A percentile compares a stretch with the other conserved stretches of the same genome.
phyloP scores from a whole-genome alignment of 2,888 invertebrate species.

The Odontomyia ornata region DNA sequence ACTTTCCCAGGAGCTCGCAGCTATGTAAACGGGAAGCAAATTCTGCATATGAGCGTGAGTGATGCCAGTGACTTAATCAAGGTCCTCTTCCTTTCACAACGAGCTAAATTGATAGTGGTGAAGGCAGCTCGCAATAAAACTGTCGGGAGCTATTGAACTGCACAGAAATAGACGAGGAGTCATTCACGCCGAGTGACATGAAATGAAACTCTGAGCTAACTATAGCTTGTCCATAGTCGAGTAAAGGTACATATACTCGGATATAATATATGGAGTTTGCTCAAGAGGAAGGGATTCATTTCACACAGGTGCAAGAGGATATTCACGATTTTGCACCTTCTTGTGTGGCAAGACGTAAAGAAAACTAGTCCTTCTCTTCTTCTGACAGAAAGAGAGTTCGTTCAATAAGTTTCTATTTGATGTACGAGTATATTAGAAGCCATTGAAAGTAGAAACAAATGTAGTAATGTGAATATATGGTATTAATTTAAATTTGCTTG shows the following conservation, averaged over 20 bases:
- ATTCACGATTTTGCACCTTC: not conserved
- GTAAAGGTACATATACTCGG: not conserved
- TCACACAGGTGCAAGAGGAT: not conserved
- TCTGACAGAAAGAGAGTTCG: too few species aligned
- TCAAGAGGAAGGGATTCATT: not conserved
- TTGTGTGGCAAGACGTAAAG: not conserved
- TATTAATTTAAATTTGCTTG: too few species aligned
- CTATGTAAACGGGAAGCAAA: not conserved
- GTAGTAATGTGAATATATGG: too few species aligned
- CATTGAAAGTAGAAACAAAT: too few species aligned
- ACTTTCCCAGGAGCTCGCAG: not conserved
- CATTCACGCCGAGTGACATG: not conserved
- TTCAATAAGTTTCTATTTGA: too few species aligned
- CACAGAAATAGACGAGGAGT: not conserved
- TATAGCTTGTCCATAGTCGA: not conserved
- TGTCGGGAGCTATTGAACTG: not conserved
- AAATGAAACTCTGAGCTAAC: not conserved
- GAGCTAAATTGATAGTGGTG: slow-evolving; percentile 19
- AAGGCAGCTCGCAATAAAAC: not conserved
- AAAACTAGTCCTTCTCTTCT: too few species aligned
- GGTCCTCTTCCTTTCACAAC: not conserved
- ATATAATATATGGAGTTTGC: not conserved
- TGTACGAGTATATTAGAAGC: too few species aligned
- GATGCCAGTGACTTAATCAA: slow-evolving; percentile 10
- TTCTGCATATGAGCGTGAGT: not conserved